Evolutionary conservation across 2,888 invertebrate genomes (phyloP).

Genomic region (Drosophila colorata): DNA sequence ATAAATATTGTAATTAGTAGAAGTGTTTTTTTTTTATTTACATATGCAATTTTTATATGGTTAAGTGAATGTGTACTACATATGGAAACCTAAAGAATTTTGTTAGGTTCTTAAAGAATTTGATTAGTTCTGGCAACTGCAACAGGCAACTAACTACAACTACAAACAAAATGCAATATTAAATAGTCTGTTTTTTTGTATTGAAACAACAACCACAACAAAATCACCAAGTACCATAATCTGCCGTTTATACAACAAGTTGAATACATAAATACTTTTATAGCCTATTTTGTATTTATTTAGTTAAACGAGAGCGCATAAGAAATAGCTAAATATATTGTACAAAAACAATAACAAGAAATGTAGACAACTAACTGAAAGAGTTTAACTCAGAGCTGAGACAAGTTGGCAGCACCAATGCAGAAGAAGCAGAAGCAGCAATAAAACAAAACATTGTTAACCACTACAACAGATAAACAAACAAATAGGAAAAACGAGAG

Average conservation of each 20-base stretch:
- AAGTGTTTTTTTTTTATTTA: slow-evolving; percentile 34
- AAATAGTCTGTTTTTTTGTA: slow-evolving; percentile 46
- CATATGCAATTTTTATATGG: slow-evolving; percentile 36
- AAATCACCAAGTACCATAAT: slow-evolving; percentile 43
- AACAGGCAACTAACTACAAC: slow-evolving; percentile 36
- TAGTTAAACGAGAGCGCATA: slow-evolving; percentile 28
- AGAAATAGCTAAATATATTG: slow-evolving; percentile 40
- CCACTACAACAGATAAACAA: neutral
- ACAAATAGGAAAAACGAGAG: neutral
- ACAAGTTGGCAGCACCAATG: slow-evolving; percentile 35
- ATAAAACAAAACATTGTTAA: neutral
- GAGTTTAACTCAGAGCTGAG: slow-evolving; percentile 10
- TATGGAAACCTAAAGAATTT: slow-evolving; percentile 29
- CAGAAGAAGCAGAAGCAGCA: slow-evolving; percentile 18
- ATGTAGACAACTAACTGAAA: slow-evolving; percentile 7
- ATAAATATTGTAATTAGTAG: slow-evolving; percentile 54
- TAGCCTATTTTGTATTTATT: slow-evolving; percentile 36
- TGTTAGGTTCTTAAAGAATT: slow-evolving; percentile 35
- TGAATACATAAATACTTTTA: slow-evolving; percentile 15
- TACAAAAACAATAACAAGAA: slow-evolving; percentile 24
- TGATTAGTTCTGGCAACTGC: slow-evolving; percentile 36
- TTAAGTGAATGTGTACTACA: slow-evolving; percentile 37
- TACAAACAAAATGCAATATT: slow-evolving; percentile 47
- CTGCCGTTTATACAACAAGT: slow-evolving; percentile 52
- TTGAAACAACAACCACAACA: slow-evolving; percentile 20